A percentile compares a stretch with the other conserved stretches of the same genome.
phyloP scores from a whole-genome alignment of 1,140 invertebrate species.

The Cotesia vestalis region DNA sequence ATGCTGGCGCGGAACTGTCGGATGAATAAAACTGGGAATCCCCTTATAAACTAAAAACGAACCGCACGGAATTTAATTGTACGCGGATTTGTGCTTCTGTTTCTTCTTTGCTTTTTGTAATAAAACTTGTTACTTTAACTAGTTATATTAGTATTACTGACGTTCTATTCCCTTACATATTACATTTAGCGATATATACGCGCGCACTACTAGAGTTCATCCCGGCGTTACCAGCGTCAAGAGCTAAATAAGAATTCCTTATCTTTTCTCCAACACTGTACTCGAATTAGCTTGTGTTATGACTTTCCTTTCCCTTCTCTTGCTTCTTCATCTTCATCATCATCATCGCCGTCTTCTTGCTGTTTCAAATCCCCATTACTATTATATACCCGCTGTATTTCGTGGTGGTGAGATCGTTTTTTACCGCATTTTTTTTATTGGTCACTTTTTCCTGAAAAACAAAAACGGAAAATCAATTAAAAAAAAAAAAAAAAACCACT shows the following conservation, averaged over 20 bases:
- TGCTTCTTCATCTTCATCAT: not conserved
- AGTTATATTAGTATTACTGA: constrained; percentile 8
- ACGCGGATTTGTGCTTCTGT: not conserved
- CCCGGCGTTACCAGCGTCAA: not conserved
- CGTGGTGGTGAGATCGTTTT: too few relatives aligned
- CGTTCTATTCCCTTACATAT: constrained; percentile 21
- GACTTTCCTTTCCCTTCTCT: constrained; percentile 12
- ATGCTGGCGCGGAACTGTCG: too few relatives aligned
- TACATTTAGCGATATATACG: constrained; percentile 4
- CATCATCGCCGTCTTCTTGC: not conserved
- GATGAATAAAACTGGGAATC: too few relatives aligned
- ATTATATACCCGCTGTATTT: too few relatives aligned
- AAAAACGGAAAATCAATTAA: too few relatives aligned
- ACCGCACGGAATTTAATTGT: too few relatives aligned
- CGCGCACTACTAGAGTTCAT: constrained; percentile 13
- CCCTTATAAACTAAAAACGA: too few relatives aligned
- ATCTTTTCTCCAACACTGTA: constrained; percentile 27
- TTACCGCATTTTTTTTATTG: too few relatives aligned
- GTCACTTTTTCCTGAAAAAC: too few relatives aligned
- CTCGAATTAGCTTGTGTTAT: constrained; percentile 33
- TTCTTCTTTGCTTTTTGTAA: constrained; percentile 4
- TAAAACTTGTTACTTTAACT: constrained; percentile 12
- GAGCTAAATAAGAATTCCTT: constrained; percentile 9
- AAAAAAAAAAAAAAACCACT: too few relatives aligned
- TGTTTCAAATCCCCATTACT: not conserved